phyloP scores from a whole-genome alignment of 2,888 invertebrate genomes.

The Tipula confusa region DNA sequence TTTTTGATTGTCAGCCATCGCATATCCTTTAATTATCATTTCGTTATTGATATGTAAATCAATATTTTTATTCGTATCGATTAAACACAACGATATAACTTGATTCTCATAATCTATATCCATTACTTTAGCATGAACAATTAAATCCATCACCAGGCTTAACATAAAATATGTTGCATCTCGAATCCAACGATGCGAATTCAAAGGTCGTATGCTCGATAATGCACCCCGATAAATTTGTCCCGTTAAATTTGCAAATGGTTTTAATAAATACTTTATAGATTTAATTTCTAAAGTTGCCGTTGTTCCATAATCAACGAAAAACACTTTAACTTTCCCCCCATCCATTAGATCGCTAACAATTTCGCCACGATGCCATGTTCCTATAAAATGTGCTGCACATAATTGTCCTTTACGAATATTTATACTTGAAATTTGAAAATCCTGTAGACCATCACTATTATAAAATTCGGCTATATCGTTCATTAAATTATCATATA shows the following conservation, averaged over 20 bases:
- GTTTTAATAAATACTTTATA: conserved; percentile 40
- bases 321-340: conserved; percentile 41
- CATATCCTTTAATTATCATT: conserved; percentile 38
- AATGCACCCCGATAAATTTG: conserved; percentile 42
- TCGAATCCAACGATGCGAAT: conserved; percentile 39
- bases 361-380: conserved; percentile 45
- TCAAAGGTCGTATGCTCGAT: conserved; percentile 41
- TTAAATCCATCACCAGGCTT: conserved; percentile 38
- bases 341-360: conserved; percentile 36
- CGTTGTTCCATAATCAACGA: conserved; percentile 44
- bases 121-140: conserved; percentile 41
- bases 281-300: conserved; percentile 38
- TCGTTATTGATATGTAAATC: conserved; percentile 39
- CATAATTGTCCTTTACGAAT: conserved; percentile 42
- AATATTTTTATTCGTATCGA: conserved; percentile 40
- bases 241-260: conserved; percentile 41
- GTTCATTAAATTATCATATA: conserved; percentile 39
- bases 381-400: conserved; percentile 37
- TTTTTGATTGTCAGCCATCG: conserved; percentile 38
- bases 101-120: conserved; percentile 41
- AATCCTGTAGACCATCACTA: conserved; percentile 32
- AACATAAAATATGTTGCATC: conserved; percentile 39
- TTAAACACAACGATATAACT: conserved; percentile 40
- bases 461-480: conserved; percentile 37
- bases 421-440: conserved; percentile 39